Percentiles rank a stretch among this genome's conserved stretches.
phyloP scores from a whole-genome alignment of 2,888 invertebrate genomes.

The Gortyna flavago region DNA sequence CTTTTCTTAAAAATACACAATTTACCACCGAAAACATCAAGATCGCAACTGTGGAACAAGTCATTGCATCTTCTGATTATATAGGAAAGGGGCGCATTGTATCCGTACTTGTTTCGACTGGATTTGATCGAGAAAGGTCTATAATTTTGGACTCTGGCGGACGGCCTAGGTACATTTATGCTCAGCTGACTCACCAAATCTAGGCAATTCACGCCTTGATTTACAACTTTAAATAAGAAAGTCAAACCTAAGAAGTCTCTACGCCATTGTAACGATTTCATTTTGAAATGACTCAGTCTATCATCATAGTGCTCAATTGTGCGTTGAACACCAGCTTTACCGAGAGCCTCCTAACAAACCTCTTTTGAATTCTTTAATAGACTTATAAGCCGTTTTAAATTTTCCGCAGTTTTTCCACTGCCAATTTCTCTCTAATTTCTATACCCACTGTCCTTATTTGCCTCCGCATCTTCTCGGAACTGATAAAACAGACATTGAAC shows the following conservation, averaged over 20 bases:
- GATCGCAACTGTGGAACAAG: too few species aligned
- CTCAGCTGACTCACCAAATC: not conserved
- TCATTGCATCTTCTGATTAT: too few species aligned
- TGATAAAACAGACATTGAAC: constrained; percentile 21
- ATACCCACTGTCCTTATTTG: not conserved
- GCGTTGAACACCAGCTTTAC: not conserved
- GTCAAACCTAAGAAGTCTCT: not conserved
- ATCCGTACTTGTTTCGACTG: not conserved
- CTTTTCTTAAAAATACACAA: too few species aligned
- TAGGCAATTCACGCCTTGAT: not conserved
- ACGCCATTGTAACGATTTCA: too few species aligned
- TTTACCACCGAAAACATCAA: too few species aligned
- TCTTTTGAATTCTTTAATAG: too few species aligned
- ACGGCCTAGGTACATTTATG: not conserved
- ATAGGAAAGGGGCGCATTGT: not conserved
- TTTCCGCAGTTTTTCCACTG: too few species aligned
- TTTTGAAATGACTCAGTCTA: not conserved
- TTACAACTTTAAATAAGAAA: not conserved
- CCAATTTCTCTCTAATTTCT: too few species aligned
- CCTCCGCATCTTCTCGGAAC: not conserved
- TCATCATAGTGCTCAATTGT: not conserved
- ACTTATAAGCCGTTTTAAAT: not conserved
- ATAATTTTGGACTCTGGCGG: not conserved
- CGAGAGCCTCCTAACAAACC: not conserved
- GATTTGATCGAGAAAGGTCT: not conserved